Percentiles rank a stretch among this genome's conserved stretches.
phyloP scores from a whole-genome alignment of 1,140 invertebrate species.

The Listronotus oregonensis region DNA sequence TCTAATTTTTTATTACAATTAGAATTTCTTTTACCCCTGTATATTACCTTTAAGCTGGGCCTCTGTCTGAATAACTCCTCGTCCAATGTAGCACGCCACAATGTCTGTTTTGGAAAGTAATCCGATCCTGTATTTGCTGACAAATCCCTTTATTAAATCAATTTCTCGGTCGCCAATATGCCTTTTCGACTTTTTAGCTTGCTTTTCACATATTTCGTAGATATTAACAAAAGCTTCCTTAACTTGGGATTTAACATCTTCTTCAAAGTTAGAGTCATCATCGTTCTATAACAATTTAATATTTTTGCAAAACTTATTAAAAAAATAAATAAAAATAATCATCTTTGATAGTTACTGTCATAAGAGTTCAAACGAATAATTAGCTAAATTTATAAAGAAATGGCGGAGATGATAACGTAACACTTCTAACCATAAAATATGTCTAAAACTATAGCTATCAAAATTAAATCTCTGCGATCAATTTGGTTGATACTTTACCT shows the following conservation, averaged over 20 bases:
- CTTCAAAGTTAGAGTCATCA: conserved; percentile 45
- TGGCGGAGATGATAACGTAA: no score
- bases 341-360: no score
- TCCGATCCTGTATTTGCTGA: conserved; percentile 45
- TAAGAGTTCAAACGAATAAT: no score
- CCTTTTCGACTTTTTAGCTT: conserved; percentile 38
- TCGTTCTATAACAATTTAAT: conserved; percentile 39
- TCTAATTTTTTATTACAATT: no score
- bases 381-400: no score
- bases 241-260: conserved; percentile 46
- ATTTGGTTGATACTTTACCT: no score
- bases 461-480: no score
- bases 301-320: no score
- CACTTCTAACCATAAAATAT: no score
- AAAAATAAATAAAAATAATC: no score
- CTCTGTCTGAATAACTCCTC: conserved; percentile 45
- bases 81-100: conserved; percentile 48
- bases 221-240: conserved; percentile 42
- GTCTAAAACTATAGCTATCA: no score
- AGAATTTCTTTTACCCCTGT: no score
- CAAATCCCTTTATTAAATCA: conserved; percentile 42
- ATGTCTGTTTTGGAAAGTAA: conserved; percentile 45
- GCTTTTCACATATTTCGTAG: conserved; percentile 41
- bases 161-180: conserved; percentile 35
- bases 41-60: conserved; percentile 47